Evolutionary conservation across 2,113 vertebrate species (phyloP), one percentile per base, ranked within the genome.

Genomic region (Chroicocephalus ridibundus): DNA sequence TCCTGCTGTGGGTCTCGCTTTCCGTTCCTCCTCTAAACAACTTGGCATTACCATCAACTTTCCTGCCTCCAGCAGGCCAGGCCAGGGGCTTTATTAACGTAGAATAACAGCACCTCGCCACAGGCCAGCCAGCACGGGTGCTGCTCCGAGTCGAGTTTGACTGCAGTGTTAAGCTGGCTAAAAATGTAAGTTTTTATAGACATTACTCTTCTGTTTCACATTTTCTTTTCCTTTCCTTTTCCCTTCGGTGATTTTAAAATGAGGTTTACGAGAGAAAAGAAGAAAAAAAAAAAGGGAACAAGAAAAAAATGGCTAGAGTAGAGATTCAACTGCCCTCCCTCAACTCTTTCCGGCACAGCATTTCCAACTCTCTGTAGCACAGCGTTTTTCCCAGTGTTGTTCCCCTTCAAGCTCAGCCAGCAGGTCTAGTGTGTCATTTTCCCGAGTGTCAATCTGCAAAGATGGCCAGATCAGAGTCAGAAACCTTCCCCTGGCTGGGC

Each of bases 151-250:
- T 58, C 65, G 42, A 66, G 47, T 66, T 49, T 22, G 75, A 89
- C 75, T 68, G 69, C 64, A 78, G 64, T 36, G 89, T 84, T 93
- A 87, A 78, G 6, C 76, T 75, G 93, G 66, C 64, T 82, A 83
- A 91, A 95, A 90, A 93, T 78, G 47, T 60, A 79, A 75, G 83
- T 93, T 96, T 97, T 95, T 94, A 89, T 70, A 84, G 95, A 86
- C 4, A 4, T 68, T 86, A 52, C 87, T 49, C 52, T 80, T 68
- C 86, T 82, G 66, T 74, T 93, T 93, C 93, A 81, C 52, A 42
- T 82, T 94, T 89, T 76, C 58, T 65, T 71, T 65, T 68, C 72
- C 42, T 91, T 87, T 93, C 36, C 42, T 85, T 91, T 79, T 80
- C 81, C 65, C 84, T 79, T 82, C 0, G 3, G 77, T 91, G 78